phyloP scores from a whole-genome alignment of 23 tunicate species.

The Halocynthia roretzi region DNA sequence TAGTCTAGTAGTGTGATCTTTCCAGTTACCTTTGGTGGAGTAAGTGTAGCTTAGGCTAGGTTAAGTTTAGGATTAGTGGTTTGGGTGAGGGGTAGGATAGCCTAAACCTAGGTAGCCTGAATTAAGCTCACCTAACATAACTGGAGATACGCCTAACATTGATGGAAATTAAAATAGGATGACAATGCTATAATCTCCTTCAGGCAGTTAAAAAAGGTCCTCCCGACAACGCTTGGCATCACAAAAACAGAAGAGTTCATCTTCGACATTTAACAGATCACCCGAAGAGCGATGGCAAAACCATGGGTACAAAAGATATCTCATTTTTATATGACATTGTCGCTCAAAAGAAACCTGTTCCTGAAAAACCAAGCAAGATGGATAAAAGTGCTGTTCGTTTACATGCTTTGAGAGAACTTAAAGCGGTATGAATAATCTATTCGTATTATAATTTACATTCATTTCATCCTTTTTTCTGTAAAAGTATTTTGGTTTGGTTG shows the following conservation, averaged over 20 bases:
- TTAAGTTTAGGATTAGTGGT: too few species aligned
- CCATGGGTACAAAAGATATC: constrained; percentile 76
- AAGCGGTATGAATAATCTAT: background rate
- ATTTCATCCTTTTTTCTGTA: too few species aligned
- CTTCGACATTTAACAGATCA: constrained; percentile 68
- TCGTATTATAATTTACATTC: too few species aligned
- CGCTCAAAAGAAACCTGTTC: constrained; percentile 30
- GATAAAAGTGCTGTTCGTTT: constrained; percentile 66
- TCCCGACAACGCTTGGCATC: constrained; percentile 88
- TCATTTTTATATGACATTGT: constrained; percentile 84
- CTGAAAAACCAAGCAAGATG: constrained; percentile 35
- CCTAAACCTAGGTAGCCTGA: too few species aligned
- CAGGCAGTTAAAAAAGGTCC: constrained; percentile 72
- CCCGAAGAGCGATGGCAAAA: constrained; percentile 44
- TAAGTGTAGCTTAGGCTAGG: too few species aligned
- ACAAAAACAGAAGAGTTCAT: constrained; percentile 51
- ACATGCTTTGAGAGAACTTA: constrained; percentile 28
- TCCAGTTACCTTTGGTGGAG: too few species aligned
- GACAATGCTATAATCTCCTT: background rate
- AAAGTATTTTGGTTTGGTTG: too few species aligned
- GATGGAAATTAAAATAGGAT: too few species aligned
- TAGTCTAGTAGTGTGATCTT: background rate
- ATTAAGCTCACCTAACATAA: too few species aligned
- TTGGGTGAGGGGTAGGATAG: too few species aligned
- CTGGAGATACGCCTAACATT: too few species aligned